Conservation (phyloP, 30 jellyfish, hydroid and myxozoan genomes). For the Chironex yamaguchii region DNA sequence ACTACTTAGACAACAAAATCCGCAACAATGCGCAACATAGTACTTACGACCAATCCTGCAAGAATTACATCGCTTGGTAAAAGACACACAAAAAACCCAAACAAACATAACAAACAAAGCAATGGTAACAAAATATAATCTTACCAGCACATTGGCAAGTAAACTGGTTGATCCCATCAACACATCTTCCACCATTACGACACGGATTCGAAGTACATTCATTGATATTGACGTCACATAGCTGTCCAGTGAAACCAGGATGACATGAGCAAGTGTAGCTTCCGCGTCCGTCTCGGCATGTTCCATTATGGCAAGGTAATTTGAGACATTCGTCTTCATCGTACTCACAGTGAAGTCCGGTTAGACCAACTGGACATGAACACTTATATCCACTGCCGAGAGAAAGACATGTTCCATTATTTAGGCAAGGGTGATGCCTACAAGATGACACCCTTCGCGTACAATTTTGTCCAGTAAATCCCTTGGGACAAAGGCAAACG, state of each 20-base stretch:
- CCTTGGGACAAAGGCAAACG: conserved; percentile 69
- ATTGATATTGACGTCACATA: conserved; percentile 68
- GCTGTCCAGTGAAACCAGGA: conserved; percentile 78
- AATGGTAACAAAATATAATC: no score
- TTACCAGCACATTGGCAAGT: conserved; percentile 70
- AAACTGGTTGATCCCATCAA: conserved; percentile 49
- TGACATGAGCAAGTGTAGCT: conserved; percentile 67
- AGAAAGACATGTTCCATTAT: conserved; percentile 66
- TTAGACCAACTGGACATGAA: conserved; percentile 56
- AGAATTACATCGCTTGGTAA: no score
- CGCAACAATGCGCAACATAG: no score
- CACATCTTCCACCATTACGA: conserved; percentile 71
- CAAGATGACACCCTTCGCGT: conserved; percentile 66
- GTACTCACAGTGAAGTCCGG: neutral
- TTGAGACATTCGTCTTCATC: conserved; percentile 1
- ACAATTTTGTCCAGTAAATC: conserved; percentile 82
- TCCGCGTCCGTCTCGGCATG: conserved; percentile 68
- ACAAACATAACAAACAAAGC: no score
- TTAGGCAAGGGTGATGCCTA: conserved; percentile 62
- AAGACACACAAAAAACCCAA: no score
- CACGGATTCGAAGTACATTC: conserved; percentile 81
- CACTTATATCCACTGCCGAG: conserved; percentile 56
- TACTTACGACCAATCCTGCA: no score
- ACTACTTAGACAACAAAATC: neutral
- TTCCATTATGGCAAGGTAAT: conserved; percentile 9